Evolutionary conservation across 2,797 vertebrate genomes (phyloP).

Genomic region (Ceyx erithaca): DNA sequence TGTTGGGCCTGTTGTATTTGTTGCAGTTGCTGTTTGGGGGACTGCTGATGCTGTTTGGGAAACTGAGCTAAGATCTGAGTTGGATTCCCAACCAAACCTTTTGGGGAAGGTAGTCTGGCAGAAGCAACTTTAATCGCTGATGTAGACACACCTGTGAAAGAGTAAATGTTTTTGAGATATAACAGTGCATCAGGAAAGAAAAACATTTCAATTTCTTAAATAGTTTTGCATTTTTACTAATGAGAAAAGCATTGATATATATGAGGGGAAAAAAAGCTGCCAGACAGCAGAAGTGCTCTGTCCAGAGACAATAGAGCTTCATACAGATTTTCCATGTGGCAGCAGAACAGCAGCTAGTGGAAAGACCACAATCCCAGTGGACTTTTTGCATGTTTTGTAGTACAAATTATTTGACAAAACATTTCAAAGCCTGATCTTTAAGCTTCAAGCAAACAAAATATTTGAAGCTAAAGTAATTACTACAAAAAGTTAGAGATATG

Average conservation of each 20-base stretch:
- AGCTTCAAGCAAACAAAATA: neutral
- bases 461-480: neutral
- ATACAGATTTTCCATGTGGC: neutral
- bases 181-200: neutral
- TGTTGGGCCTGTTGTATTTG: conserved; percentile 80
- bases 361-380: neutral
- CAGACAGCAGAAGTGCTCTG: neutral
- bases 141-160: conserved; percentile 82
- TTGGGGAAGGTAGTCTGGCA: conserved; percentile 92
- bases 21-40: conserved; percentile 85
- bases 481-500: neutral
- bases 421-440: neutral
- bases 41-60: conserved; percentile 90
- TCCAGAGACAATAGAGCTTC: neutral
- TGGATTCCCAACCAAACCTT: conserved; percentile 89
- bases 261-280: neutral
- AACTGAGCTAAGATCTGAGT: conserved; percentile 95
- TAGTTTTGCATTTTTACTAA: neutral
- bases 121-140: conserved; percentile 92
- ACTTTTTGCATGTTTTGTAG: neutral
- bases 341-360: neutral
- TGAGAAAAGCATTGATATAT: neutral
- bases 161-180: neutral
- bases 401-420: neutral
- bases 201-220: neutral